Evolutionary conservation across 2,113 vertebrate genomes (phyloP), one percentile per base, ranked within the genome.

Genomic region (Nibea albiflora): DNA sequence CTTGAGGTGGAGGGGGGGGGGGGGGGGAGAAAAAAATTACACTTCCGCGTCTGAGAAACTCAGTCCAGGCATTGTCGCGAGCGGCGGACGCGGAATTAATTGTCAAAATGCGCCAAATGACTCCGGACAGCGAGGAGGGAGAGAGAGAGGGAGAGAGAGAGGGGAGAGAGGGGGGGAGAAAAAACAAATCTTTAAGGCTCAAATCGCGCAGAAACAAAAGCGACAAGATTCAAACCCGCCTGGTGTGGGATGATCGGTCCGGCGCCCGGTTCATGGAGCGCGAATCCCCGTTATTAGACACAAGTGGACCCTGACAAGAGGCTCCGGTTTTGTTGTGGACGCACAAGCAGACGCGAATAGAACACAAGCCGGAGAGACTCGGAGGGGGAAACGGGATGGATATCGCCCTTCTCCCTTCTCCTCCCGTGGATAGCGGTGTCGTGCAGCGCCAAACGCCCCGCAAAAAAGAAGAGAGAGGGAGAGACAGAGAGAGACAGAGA

Each of bases 191-290:
- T 89, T 87, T 78, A 85, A 81, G 63, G 76, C 73, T 53, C 81
- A 86, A 85, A 87, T 82, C 69, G 73, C 85, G 78, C 84, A 84
- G 75, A 85, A 91, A 90, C 86, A 88, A 81, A 86, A 85, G 88
- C 81, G 81, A 84, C 80, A 80, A 82, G 78, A 58, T 22, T 78
- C 63, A 54, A 68, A 78, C 61, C 61, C 57, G 75, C 47, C 28
- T 60, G 78, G 78, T 67, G 56, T 69, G 54, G 76, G 47, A 42
- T 60, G 62, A 62, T 63, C 67, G 61, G 16, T 20, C 74, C 75
- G 19, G 31, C 84, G 14, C 73, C 28, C 58, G 16, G 57, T 85
- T 75, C 57, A 79, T 77, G 66, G 66, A 65, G 72, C 81, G 67
- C 76, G 63, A 73, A 91, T 35, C 42, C 42, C 61, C 83, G 73